phyloP scores from a whole-genome alignment of 1,140 invertebrate genomes.

The Solenopsis invicta region DNA sequence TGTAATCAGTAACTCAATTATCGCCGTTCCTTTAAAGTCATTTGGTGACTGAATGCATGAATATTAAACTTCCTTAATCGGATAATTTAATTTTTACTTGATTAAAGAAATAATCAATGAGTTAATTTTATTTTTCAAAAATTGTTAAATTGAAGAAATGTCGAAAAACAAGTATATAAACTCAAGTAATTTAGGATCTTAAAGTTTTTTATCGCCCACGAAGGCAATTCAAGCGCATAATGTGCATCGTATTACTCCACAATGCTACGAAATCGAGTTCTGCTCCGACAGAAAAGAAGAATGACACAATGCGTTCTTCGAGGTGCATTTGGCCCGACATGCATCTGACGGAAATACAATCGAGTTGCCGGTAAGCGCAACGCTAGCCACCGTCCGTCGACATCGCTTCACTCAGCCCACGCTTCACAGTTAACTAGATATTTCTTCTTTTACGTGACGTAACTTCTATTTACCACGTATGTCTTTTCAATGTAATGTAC shows the following conservation, averaged over 20 bases:
- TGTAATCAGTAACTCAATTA: constrained; percentile 9
- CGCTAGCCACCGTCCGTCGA: not conserved
- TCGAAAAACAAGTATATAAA: not conserved
- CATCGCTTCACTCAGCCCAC: not conserved
- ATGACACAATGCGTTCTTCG: constrained; percentile 4
- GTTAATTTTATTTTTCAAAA: not conserved
- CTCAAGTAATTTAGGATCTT: not conserved
- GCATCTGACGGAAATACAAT: constrained; percentile 40
- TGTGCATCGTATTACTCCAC: constrained; percentile 3
- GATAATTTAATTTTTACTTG: not conserved
- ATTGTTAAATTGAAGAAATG: not conserved
- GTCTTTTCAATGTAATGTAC: not conserved
- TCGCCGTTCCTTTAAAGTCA: constrained; percentile 4
- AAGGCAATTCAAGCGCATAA: not conserved
- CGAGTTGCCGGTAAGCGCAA: constrained; percentile 51
- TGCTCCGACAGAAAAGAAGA: not conserved
- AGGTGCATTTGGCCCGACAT: constrained; percentile 24
- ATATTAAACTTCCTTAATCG: not conserved
- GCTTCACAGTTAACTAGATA: constrained; percentile 56
- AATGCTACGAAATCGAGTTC: constrained; percentile 21
- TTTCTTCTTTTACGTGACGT: constrained; percentile 4
- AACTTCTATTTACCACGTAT: not conserved
- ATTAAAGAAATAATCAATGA: not conserved
- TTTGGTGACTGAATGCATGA: not conserved
- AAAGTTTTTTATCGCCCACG: not conserved